Percentiles rank a stretch among this genome's conserved stretches.
These are phyloP conservation scores for Pardalotus punctatus DNA, from an alignment of 2,113 vertebrate species.

Conservation along the genomic window DNA sequence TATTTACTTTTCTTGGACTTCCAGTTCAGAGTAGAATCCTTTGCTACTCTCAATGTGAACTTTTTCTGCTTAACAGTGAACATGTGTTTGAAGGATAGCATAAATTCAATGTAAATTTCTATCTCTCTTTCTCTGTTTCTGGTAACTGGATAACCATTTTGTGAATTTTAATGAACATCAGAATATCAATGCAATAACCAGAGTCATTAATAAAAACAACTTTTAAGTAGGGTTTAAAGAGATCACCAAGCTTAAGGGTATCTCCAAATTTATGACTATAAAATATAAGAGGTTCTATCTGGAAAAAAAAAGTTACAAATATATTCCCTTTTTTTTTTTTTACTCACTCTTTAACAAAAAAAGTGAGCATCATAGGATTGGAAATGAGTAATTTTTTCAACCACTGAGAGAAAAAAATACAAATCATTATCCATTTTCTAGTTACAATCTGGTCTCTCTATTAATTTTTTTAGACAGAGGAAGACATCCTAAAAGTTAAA, in stretches of 20 bases:
- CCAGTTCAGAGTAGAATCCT: neutral
- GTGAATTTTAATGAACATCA: neutral
- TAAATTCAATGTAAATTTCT: neutral
- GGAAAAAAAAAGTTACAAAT: neutral
- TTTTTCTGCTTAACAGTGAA: neutral
- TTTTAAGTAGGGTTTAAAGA: neutral
- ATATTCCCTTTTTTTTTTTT: neutral
- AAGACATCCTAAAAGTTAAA: neutral
- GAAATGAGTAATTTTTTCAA: neutral
- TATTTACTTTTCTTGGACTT: neutral
- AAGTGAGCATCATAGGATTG: neutral
- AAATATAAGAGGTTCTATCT: fast-evolving
- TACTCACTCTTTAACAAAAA: neutral
- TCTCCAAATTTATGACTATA: neutral
- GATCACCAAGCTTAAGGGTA: neutral
- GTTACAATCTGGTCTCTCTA: neutral
- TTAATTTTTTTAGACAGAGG: neutral
- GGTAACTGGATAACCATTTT: neutral
- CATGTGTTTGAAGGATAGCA: neutral
- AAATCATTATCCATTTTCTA: neutral
- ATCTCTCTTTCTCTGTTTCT: neutral
- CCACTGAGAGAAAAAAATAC: neutral
- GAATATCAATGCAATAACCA: neutral
- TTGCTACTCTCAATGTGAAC: neutral
- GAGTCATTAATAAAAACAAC: neutral